Conservation (phyloP, 2,113 vertebrate species). For the Opisthocomus hoazin region DNA sequence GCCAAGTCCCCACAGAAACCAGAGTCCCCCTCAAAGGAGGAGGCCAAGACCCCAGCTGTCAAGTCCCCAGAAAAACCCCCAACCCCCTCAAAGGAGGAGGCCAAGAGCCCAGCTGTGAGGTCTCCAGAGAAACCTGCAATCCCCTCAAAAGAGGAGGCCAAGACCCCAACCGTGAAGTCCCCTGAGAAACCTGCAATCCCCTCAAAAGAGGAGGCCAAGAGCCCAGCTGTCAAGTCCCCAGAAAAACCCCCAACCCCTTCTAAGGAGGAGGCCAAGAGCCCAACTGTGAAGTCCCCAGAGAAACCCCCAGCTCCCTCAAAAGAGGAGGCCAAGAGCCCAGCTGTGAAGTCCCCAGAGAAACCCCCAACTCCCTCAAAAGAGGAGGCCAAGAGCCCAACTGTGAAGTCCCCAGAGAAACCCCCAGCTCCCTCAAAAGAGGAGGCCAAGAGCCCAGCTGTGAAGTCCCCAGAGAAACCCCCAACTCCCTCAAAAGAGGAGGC, state of each 20-base stretch:
- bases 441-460: neutral
- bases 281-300: neutral
- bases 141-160: constrained; percentile 30
- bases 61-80: constrained; percentile 51
- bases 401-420: constrained; percentile 33
- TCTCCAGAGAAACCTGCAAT: constrained; percentile 10
- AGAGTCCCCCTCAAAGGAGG: neutral
- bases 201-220: neutral
- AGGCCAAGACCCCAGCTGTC: neutral
- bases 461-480: constrained; percentile 37
- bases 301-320: constrained; percentile 22
- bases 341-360: constrained; percentile 27
- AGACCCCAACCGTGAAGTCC: neutral
- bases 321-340: neutral
- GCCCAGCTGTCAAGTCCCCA: neutral
- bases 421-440: constrained; percentile 32
- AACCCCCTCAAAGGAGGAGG: neutral
- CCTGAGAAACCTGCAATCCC: constrained; percentile 49
- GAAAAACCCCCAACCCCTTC: constrained; percentile 12
- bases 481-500: constrained; percentile 37
- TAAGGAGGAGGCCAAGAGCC: constrained; percentile 2
- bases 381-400: neutral
- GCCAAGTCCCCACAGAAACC: constrained; percentile 45
- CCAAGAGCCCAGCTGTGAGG: neutral
- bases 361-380: neutral